Evolutionary conservation across 1,140 invertebrate species (phyloP).

Genomic region (Harpegnathos saltator): DNA sequence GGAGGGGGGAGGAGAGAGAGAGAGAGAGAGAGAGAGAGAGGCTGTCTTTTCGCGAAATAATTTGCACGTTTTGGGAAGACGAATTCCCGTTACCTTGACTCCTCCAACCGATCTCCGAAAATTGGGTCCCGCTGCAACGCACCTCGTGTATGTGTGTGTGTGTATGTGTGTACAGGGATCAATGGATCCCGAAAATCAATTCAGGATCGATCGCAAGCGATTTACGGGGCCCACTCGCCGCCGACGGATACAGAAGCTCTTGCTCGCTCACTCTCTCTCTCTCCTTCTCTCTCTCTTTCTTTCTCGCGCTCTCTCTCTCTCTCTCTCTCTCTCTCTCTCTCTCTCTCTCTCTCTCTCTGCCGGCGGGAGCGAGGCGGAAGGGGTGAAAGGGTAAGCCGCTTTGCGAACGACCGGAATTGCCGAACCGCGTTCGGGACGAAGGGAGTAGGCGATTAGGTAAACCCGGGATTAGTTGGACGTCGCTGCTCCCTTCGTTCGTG

Average conservation of each 20-base stretch:
- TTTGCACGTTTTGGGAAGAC: no score
- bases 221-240: constrained; percentile 18
- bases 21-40: no score
- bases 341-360: background rate
- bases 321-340: constrained; percentile 13
- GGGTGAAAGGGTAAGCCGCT: constrained; percentile 84
- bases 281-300: background rate
- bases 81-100: no score
- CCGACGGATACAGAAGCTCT: constrained; percentile 55
- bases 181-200: constrained; percentile 48
- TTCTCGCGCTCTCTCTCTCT: background rate
- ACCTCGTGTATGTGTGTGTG: background rate
- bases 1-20: no score
- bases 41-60: no score
- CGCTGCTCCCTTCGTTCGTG: constrained; percentile 75
- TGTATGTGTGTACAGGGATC: background rate
- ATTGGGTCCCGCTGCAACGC: background rate
- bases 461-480: constrained; percentile 85
- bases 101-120: background rate
- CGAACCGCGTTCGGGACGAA: constrained; percentile 69
- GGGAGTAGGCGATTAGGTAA: constrained; percentile 85
- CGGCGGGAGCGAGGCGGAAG: constrained; percentile 64
- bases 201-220: constrained; percentile 36
- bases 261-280: background rate
- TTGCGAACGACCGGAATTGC: constrained; percentile 82